Evolutionary conservation across 2,113 vertebrate species (phyloP), one percentile per base, ranked within the genome.

Genomic region (Megaleporinus macrocephalus): DNA sequence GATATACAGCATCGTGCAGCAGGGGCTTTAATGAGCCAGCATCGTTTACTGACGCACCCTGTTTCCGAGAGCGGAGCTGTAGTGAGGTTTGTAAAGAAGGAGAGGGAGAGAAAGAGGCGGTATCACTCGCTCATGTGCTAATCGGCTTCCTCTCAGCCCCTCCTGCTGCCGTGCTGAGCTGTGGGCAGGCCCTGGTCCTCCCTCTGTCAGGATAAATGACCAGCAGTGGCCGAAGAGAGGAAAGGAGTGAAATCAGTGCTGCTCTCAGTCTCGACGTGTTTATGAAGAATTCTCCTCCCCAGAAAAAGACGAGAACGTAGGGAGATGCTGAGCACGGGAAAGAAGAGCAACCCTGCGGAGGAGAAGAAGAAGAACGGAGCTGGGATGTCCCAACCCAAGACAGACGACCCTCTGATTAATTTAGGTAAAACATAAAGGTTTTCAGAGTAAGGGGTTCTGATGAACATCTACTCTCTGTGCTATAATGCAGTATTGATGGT

Each of bases 361-460:
- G 61, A 44, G 41, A 44, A 83, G 63, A 30, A 14, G 55, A 90
- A 86, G 87, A 89, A 87, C 63, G 88, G 86, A 83, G 84, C 86
- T 66, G 85, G 88, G 88, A 91, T 88, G 78, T 89, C 89, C 76
- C 77, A 87, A 41, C 55, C 83, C 0, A 92, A 92, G 76, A 76
- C 87, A 81, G 91, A 93, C 47, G 89, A 94, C 44, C 90, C 91
- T 1, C 85, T 94, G 24, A 89, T 83, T 70, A 92, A 88, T 66
- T 86, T 94, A 33, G 94, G 94, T 94, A 86, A 83, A 84, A 73
- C 9, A 16, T 1, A 44, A 36, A 36, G 36, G 36, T 44, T 44
- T 44, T 4, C 66, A 44, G 33, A 24, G 36, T 36, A 22, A 70
- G 12, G 33, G 10, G 4, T 22, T 36, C 18, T 68, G 14, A 70